Evolutionary conservation across 2,113 vertebrate genomes (phyloP).

Genomic region (Rhipidura dahli): DNA sequence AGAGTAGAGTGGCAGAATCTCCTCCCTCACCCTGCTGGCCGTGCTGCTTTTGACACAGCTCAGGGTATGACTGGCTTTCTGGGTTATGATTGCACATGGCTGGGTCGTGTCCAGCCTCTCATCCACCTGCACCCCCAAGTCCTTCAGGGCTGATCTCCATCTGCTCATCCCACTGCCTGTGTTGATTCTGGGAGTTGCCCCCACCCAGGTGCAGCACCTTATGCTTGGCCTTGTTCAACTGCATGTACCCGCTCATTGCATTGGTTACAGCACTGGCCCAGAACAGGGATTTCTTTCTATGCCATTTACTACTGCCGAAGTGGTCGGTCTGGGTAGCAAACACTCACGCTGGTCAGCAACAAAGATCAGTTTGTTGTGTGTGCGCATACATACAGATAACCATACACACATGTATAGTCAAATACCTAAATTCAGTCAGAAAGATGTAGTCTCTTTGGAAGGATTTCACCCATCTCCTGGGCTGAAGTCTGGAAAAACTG

Average conservation of each 20-base stretch:
- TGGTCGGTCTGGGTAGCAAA: background rate
- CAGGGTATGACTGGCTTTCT: background rate
- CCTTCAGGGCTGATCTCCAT: background rate
- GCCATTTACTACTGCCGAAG: background rate
- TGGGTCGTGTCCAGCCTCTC: background rate
- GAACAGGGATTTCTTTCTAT: background rate
- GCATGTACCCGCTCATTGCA: fast-evolving
- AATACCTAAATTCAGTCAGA: background rate
- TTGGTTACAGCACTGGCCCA: background rate
- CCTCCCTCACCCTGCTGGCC: background rate
- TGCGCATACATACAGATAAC: fast-evolving
- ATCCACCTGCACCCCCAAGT: background rate
- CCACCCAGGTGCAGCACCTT: background rate
- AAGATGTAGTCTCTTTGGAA: background rate
- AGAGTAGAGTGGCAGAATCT: background rate
- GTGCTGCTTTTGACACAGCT: fast-evolving
- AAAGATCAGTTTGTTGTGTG: background rate
- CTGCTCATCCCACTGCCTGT: background rate
- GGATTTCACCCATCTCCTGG: background rate
- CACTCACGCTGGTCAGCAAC: background rate
- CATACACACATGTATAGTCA: fast-evolving
- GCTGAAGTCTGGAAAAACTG: background rate
- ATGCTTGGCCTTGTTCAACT: background rate
- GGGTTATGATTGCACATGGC: background rate
- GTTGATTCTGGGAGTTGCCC: fast-evolving